Evolutionary conservation across 2,888 invertebrate genomes (phyloP).

Genomic region (Carabus problematicus): DNA sequence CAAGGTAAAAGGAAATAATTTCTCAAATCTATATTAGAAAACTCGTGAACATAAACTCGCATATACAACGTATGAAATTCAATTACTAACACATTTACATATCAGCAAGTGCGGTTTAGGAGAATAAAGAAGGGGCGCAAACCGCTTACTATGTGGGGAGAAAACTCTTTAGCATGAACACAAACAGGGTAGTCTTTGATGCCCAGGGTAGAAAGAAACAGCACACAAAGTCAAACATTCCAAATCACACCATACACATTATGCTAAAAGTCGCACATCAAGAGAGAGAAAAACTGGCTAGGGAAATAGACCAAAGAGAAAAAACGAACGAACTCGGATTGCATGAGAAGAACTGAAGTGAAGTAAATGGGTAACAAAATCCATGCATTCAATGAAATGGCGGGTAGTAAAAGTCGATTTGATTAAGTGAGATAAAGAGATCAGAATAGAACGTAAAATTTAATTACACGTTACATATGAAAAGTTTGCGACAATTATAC

Average conservation of each 20-base stretch:
- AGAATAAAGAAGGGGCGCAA: too few species aligned
- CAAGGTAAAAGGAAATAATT: conserved; percentile 21
- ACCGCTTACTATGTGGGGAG: neutral
- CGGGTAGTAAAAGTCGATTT: conserved; percentile 12
- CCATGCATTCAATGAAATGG: neutral
- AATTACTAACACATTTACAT: conserved; percentile 30
- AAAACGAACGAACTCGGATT: neutral
- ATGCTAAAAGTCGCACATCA: conserved; percentile 26
- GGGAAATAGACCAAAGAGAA: conserved; percentile 2
- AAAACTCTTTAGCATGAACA: conserved; percentile 25
- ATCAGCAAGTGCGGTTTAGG: neutral
- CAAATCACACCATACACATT: conserved; percentile 29
- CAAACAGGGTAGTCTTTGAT: conserved; percentile 28
- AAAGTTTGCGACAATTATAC: neutral
- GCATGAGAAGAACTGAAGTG: too few species aligned
- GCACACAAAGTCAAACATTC: conserved; percentile 16
- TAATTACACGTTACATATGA: neutral
- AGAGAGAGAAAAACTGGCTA: neutral
- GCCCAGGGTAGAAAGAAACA: conserved; percentile 23
- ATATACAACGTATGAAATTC: conserved; percentile 19
- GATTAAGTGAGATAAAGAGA: conserved; percentile 2
- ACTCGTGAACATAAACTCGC: conserved; percentile 8
- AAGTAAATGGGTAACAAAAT: too few species aligned
- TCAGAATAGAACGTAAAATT: conserved; percentile 15
- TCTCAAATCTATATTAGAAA: conserved; percentile 23